phyloP scores from a whole-genome alignment of 2,888 invertebrate species.

The Nemurella pictetii region DNA sequence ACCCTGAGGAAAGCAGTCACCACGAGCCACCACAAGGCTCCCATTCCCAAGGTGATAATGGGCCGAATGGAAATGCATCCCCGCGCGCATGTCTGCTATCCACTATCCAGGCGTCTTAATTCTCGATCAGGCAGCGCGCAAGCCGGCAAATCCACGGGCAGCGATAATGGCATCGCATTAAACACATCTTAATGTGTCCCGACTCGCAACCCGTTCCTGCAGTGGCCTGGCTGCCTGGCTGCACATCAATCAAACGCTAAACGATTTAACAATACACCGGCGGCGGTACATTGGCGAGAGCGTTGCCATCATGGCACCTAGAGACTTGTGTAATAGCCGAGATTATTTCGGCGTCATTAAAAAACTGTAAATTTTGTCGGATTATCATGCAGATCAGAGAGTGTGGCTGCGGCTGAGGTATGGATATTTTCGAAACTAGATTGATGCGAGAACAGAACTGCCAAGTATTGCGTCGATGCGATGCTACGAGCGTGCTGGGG shows the following conservation, averaged over 20 bases:
- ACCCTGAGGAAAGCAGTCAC: no score
- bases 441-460: no score
- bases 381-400: not conserved
- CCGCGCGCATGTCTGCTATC: no score
- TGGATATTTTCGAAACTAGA: not conserved
- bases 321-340: not conserved
- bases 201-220: not conserved
- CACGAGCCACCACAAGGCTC: no score
- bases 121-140: no score
- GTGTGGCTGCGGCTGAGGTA: not conserved
- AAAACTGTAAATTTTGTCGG: conserved; percentile 23
- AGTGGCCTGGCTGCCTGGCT: not conserved
- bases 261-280: conserved; percentile 7
- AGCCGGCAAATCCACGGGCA: no score
- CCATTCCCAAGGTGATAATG: no score
- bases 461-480: no score
- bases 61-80: no score
- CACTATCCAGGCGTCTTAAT: no score
- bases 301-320: not conserved
- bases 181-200: conserved; percentile 11
- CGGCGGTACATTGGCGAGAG: not conserved
- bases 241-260: conserved; percentile 24
- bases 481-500: no score
- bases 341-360: conserved; percentile 18
- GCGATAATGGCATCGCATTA: conserved; percentile 23